phyloP scores from a whole-genome alignment of 2,888 invertebrate species.

The Chrysina gloriosa region DNA sequence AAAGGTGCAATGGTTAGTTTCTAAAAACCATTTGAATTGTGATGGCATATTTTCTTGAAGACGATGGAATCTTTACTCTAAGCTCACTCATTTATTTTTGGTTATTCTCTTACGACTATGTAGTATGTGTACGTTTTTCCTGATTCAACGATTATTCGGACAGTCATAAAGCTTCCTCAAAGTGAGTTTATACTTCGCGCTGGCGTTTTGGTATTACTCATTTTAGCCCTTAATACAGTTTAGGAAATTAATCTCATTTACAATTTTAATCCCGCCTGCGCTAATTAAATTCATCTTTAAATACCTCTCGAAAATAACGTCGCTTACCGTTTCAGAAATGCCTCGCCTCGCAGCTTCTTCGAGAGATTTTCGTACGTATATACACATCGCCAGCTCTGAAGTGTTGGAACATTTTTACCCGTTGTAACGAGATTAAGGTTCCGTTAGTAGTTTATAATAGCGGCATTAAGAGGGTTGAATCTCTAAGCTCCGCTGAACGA shows the following conservation, averaged over 20 bases:
- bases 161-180: too few relatives aligned
- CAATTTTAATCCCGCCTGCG: slow-evolving; percentile 13
- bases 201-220: background rate
- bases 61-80: too few relatives aligned
- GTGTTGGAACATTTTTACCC: slow-evolving; percentile 54
- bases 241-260: slow-evolving; percentile 16
- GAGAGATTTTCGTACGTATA: background rate
- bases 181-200: background rate
- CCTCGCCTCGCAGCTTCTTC: background rate
- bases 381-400: slow-evolving; percentile 42
- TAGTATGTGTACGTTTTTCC: too few relatives aligned
- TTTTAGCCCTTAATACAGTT: background rate
- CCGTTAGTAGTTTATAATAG: slow-evolving; percentile 58
- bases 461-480: slow-evolving; percentile 56
- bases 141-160: too few relatives aligned
- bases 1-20: too few relatives aligned
- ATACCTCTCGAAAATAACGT: slow-evolving; percentile 14
- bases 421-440: slow-evolving; percentile 55
- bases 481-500: slow-evolving; percentile 51
- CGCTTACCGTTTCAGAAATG: background rate
- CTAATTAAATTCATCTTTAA: slow-evolving; percentile 17
- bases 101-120: too few relatives aligned
- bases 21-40: too few relatives aligned
- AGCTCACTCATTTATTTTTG: too few relatives aligned
- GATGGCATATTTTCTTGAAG: too few relatives aligned